Conservation (phyloP, 2,888 invertebrate genomes). For the Catotricha subobsoleta region DNA sequence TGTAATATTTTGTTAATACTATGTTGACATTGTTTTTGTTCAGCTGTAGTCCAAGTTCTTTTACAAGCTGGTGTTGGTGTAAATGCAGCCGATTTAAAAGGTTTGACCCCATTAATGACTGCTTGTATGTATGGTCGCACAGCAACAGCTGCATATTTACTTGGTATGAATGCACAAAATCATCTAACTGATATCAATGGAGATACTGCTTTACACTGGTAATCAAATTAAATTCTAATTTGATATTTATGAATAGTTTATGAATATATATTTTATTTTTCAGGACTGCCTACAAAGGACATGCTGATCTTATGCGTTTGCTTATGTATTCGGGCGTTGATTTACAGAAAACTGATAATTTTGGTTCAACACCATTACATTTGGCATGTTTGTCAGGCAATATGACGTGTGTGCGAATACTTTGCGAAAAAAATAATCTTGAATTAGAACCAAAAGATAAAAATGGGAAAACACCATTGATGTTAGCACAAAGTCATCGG, state of each 20-base stretch:
- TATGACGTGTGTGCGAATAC: constrained; percentile 64
- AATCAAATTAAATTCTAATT: background rate
- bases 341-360: constrained; percentile 76
- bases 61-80: constrained; percentile 70
- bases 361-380: constrained; percentile 81
- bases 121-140: constrained; percentile 87
- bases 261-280: too few species aligned
- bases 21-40: background rate
- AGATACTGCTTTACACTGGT: constrained; percentile 85
- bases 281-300: constrained; percentile 76
- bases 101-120: constrained; percentile 75
- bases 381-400: constrained; percentile 78
- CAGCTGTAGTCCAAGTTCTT: constrained; percentile 63
- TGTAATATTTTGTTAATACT: background rate
- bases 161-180: constrained; percentile 77
- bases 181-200: constrained; percentile 81
- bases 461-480: constrained; percentile 80
- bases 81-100: constrained; percentile 79
- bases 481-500: constrained; percentile 74
- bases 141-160: constrained; percentile 72
- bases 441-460: constrained; percentile 75
- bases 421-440: constrained; percentile 82
- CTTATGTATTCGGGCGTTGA: constrained; percentile 84
- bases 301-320: constrained; percentile 69
- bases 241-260: too few species aligned